A percentile compares a stretch with the other conserved stretches of the same genome.
Evolutionary conservation across 2,888 invertebrate species (phyloP).

Genomic region (Agrotis clavis): DNA sequence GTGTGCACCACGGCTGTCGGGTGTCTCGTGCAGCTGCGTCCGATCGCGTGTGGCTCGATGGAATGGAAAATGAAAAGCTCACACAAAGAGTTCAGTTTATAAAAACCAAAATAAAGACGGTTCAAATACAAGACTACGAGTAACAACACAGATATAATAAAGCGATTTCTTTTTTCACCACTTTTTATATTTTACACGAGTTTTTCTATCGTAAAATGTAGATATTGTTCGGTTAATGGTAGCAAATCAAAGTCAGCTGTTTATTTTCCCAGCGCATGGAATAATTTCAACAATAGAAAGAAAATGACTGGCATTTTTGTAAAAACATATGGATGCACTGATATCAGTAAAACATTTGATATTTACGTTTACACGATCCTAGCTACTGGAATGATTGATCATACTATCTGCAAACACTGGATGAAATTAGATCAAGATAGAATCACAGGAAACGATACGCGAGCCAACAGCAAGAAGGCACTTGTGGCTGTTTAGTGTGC

Average conservation of each 20-base stretch:
- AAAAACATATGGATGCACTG: conserved; percentile 13
- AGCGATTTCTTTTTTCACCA: conserved; percentile 29
- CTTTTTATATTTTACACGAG: conserved; percentile 37
- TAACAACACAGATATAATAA: conserved; percentile 10
- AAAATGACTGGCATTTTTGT: conserved; percentile 36
- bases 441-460: conserved; percentile 47
- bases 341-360: not conserved
- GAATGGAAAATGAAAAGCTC: conserved; percentile 57
- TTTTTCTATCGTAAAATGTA: conserved; percentile 13
- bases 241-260: conserved; percentile 41
- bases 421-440: conserved; percentile 56
- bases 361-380: conserved; percentile 15
- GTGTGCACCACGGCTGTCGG: conserved; percentile 34
- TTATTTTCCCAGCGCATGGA: conserved; percentile 45
- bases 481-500: conserved; percentile 53
- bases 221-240: conserved; percentile 36
- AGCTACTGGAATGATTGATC: conserved; percentile 36
- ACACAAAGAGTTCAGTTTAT: conserved; percentile 37
- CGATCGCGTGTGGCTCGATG: conserved; percentile 53
- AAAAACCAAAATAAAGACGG: conserved; percentile 20
- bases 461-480: conserved; percentile 34
- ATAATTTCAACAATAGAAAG: conserved; percentile 36
- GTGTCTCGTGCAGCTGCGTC: conserved; percentile 46
- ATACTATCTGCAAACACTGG: conserved; percentile 34
- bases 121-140: conserved; percentile 13